These are phyloP conservation scores for Bombus sylvicola DNA, from an alignment of 1,140 invertebrate species.

Conservation along the genomic window DNA sequence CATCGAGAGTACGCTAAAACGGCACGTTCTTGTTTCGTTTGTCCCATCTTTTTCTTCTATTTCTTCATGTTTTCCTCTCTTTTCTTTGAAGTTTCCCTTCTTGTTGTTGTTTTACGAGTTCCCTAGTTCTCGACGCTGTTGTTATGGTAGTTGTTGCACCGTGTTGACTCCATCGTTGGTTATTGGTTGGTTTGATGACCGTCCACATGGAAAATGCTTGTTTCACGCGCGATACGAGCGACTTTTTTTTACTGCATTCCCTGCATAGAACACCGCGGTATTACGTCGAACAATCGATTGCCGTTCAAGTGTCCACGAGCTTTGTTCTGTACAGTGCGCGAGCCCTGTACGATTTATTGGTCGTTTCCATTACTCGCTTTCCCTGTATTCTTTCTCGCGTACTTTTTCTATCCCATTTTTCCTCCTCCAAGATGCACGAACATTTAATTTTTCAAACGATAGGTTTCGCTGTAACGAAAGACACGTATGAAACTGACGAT, in stretches of 20 bases:
- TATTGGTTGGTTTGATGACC: constrained; percentile 51
- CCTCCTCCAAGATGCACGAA: neutral
- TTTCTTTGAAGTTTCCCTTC: neutral
- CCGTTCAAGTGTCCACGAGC: too few species aligned
- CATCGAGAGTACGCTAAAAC: neutral
- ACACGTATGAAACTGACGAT: too few species aligned
- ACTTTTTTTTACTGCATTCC: constrained; percentile 44
- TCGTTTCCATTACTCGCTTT: neutral
- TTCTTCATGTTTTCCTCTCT: neutral
- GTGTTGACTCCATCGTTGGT: constrained; percentile 58
- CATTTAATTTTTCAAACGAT: neutral
- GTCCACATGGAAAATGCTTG: constrained; percentile 63
- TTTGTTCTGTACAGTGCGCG: neutral
- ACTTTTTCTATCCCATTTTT: neutral
- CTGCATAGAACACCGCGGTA: neutral
- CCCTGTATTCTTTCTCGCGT: neutral
- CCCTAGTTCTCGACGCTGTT: constrained; percentile 11
- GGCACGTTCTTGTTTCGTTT: neutral
- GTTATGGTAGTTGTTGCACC: constrained; percentile 71
- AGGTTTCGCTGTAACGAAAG: neutral
- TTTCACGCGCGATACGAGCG: constrained; percentile 57
- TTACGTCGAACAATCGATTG: neutral
- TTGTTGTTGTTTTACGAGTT: neutral
- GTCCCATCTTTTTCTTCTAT: neutral
- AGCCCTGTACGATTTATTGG: neutral